These are phyloP conservation scores for Verasper variegatus DNA, from an alignment of 2,113 vertebrate genomes.

Conservation along the genomic window DNA sequence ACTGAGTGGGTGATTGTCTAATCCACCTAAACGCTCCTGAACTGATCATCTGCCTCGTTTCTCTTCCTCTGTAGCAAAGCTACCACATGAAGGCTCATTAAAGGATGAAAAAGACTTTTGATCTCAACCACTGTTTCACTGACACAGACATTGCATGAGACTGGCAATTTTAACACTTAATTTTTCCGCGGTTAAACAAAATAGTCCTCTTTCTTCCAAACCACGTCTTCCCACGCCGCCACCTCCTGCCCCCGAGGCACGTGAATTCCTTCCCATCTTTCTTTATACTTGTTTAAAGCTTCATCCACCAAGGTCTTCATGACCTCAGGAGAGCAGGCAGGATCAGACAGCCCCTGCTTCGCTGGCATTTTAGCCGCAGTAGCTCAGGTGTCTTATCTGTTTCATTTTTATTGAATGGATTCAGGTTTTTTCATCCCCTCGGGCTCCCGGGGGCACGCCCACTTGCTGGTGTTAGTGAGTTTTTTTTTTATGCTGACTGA, in stretches of 20 bases:
- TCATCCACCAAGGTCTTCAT: constrained; percentile 74
- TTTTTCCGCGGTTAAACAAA: constrained; percentile 43
- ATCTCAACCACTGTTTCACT: constrained; percentile 10
- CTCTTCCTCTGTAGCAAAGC: not conserved
- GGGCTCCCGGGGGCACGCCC: constrained; percentile 50
- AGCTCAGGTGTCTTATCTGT: constrained; percentile 66
- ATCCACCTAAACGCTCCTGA: not conserved
- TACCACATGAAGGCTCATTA: not conserved
- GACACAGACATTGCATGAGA: constrained; percentile 17
- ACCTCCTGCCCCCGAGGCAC: constrained; percentile 32
- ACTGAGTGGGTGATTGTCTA: not conserved
- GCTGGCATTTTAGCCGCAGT: constrained; percentile 75
- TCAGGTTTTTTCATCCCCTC: constrained; percentile 68
- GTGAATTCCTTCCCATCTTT: constrained; percentile 46
- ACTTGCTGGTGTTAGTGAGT: constrained; percentile 46
- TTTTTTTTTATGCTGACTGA: constrained; percentile 72
- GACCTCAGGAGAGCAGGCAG: constrained; percentile 75
- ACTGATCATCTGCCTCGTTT: not conserved
- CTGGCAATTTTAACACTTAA: constrained; percentile 41
- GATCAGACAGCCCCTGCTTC: constrained; percentile 72
- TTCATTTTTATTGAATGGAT: constrained; percentile 79
- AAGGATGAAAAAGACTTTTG: constrained; percentile 23
- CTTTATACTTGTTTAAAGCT: constrained; percentile 69
- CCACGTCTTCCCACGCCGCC: constrained; percentile 11
- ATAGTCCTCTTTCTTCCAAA: constrained; percentile 36